Percentiles rank a stretch among this genome's conserved stretches.
Evolutionary conservation across 2,113 vertebrate species (phyloP).

Genomic region (Oenanthe oenanthe): DNA sequence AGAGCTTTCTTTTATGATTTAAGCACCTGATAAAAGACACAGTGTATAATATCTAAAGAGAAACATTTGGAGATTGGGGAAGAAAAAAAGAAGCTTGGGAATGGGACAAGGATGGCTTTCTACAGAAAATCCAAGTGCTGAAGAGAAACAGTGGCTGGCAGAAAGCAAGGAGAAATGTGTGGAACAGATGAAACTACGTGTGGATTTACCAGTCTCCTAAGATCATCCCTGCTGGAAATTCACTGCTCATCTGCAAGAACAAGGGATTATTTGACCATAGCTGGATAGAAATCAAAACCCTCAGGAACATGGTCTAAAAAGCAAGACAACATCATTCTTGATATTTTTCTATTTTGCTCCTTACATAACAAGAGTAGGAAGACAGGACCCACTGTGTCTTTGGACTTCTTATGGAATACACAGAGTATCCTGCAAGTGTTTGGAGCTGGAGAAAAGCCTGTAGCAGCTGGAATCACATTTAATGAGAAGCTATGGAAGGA

Average conservation of each 20-base stretch:
- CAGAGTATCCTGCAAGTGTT: background rate
- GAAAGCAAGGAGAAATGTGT: constrained; percentile 13
- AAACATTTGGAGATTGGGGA: background rate
- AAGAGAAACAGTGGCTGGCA: background rate
- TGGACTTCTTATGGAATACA: background rate
- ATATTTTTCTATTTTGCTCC: constrained; percentile 6
- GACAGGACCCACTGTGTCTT: background rate
- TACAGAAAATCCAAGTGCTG: background rate
- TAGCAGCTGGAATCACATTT: background rate
- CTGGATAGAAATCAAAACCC: constrained; percentile 61
- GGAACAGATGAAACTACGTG: background rate
- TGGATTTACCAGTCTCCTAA: constrained; percentile 11
- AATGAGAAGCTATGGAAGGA: background rate
- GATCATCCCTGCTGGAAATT: constrained; percentile 65
- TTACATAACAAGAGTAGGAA: background rate
- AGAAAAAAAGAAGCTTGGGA: background rate
- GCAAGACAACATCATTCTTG: background rate
- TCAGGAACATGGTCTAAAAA: constrained; percentile 30
- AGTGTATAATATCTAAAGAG: background rate
- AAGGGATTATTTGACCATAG: constrained; percentile 65
- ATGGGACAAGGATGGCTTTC: background rate
- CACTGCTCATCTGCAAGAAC: constrained; percentile 63
- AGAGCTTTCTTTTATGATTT: background rate
- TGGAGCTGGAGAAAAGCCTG: background rate
- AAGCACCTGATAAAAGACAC: background rate